phyloP scores from a whole-genome alignment of 1,140 invertebrate genomes.

The Trichonephila clavipes region DNA sequence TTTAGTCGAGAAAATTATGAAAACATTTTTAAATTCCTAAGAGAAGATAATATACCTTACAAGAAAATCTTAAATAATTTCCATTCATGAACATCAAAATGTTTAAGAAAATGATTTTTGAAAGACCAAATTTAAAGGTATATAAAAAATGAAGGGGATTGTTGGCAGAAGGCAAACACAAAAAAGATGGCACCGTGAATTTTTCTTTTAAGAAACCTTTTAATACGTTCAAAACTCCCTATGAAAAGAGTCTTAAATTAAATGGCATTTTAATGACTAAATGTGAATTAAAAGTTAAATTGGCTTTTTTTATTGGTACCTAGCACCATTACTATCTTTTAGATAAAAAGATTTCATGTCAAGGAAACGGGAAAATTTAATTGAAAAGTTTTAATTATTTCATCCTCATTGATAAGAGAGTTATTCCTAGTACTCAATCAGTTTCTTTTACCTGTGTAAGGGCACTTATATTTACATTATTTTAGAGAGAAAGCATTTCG shows the following conservation, averaged over 20 bases:
- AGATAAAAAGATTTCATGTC: not conserved
- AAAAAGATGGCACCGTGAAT: not conserved
- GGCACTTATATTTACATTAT: not conserved
- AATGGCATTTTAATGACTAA: slow-evolving; percentile 57
- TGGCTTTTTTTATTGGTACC: not conserved
- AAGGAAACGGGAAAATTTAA: slow-evolving; percentile 56
- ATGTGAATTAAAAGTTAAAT: no score
- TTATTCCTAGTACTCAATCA: not conserved
- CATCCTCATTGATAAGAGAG: slow-evolving; percentile 15
- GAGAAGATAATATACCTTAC: no score
- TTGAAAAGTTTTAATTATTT: slow-evolving; percentile 62
- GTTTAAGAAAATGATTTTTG: not conserved
- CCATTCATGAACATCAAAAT: slow-evolving; percentile 6
- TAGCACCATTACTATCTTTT: not conserved
- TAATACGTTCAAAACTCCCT: slow-evolving; percentile 8
- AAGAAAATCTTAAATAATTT: not conserved
- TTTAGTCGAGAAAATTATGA: not conserved
- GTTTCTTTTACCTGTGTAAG: not conserved
- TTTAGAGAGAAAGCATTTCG: not conserved
- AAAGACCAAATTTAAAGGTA: not conserved
- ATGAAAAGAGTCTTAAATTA: slow-evolving; percentile 30
- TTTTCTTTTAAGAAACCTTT: slow-evolving; percentile 29
- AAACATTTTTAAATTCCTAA: not conserved
- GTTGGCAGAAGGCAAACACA: not conserved
- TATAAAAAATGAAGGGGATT: not conserved